Evolutionary conservation across 1,140 invertebrate species (phyloP), one percentile per base, ranked within the genome.

Genomic region (Drosophila yakuba): DNA sequence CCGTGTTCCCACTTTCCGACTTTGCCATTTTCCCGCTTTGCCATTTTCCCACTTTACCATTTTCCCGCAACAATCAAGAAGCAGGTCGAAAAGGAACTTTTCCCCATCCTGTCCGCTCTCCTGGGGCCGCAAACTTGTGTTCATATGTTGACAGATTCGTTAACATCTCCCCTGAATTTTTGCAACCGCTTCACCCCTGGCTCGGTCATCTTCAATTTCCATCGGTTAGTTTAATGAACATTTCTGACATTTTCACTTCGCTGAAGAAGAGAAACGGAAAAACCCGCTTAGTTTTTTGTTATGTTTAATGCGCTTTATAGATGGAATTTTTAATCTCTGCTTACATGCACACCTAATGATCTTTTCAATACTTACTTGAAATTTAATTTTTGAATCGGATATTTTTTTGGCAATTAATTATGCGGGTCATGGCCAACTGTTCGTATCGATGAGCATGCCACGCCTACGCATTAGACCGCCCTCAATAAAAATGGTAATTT

Each of bases 211-310:
- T 67, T 51, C 38, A 78, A 71, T 71, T 67, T 83, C 36, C 57
- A 79, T 83, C 64, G 61, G 72, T 79, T 79, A 58, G 68, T 79
- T 83, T 63, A 58, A 66, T 55, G 66, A 50, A 57, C 58, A 58
- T 51, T 56, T 44, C 1, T 17, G 6, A 60, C 32, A 32, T 44
- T 73, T 41, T 66, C 17, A 41, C 23, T 64, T 52, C 15, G 11
- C 2, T 36, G 12, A 8, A 14, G 6, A 4, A 15, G 4, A 14
- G 32, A 32, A 32, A 8, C 0, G 8, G 32, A 8, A 0, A 15
- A 25, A 17, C 7, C 28, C 23, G 17, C n/a, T 39, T 15, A 3
- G 14, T 15, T 15, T 15, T 14, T 38, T 14, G n/a, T 39, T 35
- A 2, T 15, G 15, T 43, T 36, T 68, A 63, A 67, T 64, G 36